Conservation (phyloP, 2,797 vertebrate genomes). For the Chaenodraco wilsoni region DNA sequence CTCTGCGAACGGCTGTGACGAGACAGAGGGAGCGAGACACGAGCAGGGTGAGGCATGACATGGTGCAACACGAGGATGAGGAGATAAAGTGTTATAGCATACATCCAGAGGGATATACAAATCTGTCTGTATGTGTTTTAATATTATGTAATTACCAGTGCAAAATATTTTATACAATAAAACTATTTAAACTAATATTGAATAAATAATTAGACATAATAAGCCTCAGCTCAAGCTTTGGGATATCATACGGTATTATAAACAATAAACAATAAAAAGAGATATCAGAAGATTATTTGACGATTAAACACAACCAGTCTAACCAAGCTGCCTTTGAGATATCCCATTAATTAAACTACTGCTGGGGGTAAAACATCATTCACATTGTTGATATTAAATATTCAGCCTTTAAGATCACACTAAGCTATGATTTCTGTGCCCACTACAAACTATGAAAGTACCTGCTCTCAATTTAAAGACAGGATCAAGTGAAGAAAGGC, state of each 20-base stretch:
- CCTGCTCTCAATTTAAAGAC: too few relatives aligned
- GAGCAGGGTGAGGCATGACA: not conserved
- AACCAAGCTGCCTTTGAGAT: too few relatives aligned
- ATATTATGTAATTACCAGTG: not conserved
- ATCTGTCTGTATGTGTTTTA: not conserved
- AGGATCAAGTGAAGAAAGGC: too few relatives aligned
- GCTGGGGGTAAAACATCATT: too few relatives aligned
- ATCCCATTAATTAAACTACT: too few relatives aligned
- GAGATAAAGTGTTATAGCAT: not conserved
- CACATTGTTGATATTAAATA: too few relatives aligned
- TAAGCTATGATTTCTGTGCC: too few relatives aligned
- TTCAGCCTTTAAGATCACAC: too few relatives aligned
- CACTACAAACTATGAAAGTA: too few relatives aligned
- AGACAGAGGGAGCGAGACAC: not conserved
- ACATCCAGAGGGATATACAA: not conserved
- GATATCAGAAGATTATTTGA: not conserved
- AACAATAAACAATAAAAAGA: not conserved
- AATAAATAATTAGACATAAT: not conserved
- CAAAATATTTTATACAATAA: not conserved
- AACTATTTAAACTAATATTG: not conserved
- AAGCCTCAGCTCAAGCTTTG: not conserved
- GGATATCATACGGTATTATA: not conserved
- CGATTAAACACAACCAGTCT: not conserved
- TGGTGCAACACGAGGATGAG: not conserved
- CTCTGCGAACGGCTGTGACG: constrained; percentile 88